Evolutionary conservation across 2,888 invertebrate genomes (phyloP).

Genomic region (Zygothrica quintamaculata): DNA sequence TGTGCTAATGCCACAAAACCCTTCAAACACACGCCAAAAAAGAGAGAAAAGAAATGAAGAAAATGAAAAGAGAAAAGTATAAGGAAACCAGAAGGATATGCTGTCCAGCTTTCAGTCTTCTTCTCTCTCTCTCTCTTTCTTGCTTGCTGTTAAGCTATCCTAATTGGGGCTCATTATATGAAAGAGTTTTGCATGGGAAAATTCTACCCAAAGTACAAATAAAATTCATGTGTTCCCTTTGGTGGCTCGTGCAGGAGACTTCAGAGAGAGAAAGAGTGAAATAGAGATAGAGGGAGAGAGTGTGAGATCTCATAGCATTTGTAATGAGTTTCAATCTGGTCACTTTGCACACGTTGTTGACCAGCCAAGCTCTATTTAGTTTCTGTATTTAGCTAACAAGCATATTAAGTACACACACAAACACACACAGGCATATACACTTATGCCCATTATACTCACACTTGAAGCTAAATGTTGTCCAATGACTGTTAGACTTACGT

Average conservation of each 20-base stretch:
- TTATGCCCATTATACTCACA: not conserved
- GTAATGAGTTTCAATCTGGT: conserved; percentile 44
- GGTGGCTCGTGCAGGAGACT: too few species aligned
- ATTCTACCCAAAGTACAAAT: conserved; percentile 48
- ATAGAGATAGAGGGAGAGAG: too few species aligned
- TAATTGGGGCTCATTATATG: conserved; percentile 74
- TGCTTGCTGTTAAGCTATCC: conserved; percentile 59
- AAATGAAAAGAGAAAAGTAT: too few species aligned
- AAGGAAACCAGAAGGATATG: not conserved
- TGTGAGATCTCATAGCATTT: too few species aligned
- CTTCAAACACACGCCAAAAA: conserved; percentile 18
- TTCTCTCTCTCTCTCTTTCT: conserved; percentile 19
- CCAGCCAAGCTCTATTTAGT: conserved; percentile 9
- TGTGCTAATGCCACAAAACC: conserved; percentile 36
- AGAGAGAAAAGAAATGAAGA: too few species aligned
- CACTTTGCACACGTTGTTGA: conserved; percentile 10
- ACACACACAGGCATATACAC: not conserved
- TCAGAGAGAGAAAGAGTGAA: too few species aligned
- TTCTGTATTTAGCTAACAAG: conserved; percentile 15
- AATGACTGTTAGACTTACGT: conserved; percentile 11
- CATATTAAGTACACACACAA: not conserved
- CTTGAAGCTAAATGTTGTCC: not conserved
- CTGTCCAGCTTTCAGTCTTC: conserved; percentile 21
- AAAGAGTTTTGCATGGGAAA: conserved; percentile 77
- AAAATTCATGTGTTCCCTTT: conserved; percentile 54